phyloP scores from a whole-genome alignment of 2,113 vertebrate species.

The Diadophis punctatus region DNA sequence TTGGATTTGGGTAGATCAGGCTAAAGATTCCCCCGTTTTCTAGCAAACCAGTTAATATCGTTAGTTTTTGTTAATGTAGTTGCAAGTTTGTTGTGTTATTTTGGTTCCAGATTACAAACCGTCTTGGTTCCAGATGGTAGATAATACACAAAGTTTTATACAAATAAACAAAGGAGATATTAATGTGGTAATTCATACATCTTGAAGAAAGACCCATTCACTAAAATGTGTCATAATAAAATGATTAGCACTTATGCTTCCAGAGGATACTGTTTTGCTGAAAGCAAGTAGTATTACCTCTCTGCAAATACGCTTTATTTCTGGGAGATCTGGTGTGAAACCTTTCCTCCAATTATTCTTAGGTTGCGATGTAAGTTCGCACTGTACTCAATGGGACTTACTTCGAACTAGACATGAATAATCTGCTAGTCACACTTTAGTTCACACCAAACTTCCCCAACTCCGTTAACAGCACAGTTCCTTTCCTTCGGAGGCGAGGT shows the following conservation, averaged over 20 bases:
- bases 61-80: neutral
- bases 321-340: neutral
- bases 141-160: neutral
- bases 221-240: neutral
- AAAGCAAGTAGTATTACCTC: neutral
- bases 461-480: slow-evolving; percentile 31
- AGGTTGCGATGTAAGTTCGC: neutral
- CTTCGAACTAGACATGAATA: neutral
- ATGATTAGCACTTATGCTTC: neutral
- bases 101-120: neutral
- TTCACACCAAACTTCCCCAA: neutral
- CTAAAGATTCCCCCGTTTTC: neutral
- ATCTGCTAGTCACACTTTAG: neutral
- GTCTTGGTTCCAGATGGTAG: neutral
- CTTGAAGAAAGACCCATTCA: neutral
- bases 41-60: neutral
- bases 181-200: neutral
- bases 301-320: neutral
- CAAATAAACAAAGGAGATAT: neutral
- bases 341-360: neutral
- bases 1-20: neutral
- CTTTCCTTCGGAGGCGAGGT: neutral
- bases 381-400: neutral
- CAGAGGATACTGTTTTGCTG: neutral
- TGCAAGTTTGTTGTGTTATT: neutral